Conservation (phyloP, 1,140 invertebrate species). For the Hyles vespertilio region DNA sequence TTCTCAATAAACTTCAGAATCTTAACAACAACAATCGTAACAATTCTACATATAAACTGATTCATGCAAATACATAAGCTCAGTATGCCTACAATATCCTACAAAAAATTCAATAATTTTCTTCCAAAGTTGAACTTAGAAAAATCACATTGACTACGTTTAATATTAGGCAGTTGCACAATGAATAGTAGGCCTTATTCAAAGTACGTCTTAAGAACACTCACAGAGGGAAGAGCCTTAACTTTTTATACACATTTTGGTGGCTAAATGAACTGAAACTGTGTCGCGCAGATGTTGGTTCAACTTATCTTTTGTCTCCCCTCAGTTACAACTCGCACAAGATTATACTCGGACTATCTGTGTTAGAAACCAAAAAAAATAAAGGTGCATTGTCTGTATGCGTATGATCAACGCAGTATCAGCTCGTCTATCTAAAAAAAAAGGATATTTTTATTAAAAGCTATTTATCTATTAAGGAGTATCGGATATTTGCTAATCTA, state of each 20-base stretch:
- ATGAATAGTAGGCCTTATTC: slow-evolving; percentile 52
- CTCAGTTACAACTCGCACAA: too few species aligned
- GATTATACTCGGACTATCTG: too few species aligned
- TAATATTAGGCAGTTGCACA: neutral
- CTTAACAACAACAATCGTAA: too few species aligned
- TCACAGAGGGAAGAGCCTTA: slow-evolving; percentile 48
- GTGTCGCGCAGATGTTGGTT: slow-evolving; percentile 52
- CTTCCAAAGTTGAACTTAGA: neutral
- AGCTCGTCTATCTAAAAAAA: too few species aligned
- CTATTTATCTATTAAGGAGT: too few species aligned
- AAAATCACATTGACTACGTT: too few species aligned
- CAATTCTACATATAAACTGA: neutral
- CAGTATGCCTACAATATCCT: neutral
- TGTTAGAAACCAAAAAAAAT: too few species aligned
- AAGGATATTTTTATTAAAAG: too few species aligned
- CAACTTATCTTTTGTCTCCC: slow-evolving; percentile 21
- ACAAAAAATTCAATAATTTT: neutral
- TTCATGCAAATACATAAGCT: neutral
- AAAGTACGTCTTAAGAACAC: slow-evolving; percentile 58
- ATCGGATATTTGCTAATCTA: too few species aligned
- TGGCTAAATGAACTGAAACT: slow-evolving; percentile 65
- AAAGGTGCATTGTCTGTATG: too few species aligned
- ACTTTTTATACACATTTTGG: slow-evolving; percentile 69
- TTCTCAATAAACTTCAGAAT: too few species aligned
- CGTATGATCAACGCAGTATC: too few species aligned